These are phyloP conservation scores for Episyrphus balteatus DNA, from an alignment of 1,140 invertebrate genomes.

Conservation along the genomic window DNA sequence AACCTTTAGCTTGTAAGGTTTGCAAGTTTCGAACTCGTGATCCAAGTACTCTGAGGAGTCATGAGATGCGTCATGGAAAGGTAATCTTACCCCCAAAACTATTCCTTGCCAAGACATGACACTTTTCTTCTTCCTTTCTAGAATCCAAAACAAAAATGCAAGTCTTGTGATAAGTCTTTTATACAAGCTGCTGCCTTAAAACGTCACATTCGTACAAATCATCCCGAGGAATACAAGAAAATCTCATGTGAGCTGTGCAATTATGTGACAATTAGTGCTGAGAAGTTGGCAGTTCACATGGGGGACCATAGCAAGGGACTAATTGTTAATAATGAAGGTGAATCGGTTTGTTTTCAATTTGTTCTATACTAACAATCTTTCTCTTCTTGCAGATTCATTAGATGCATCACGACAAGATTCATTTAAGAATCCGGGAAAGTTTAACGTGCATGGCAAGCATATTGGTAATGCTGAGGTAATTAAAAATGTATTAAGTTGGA, in stretches of 20 bases:
- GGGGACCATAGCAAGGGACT: constrained; percentile 24
- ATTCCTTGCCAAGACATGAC: background rate
- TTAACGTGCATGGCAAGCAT: constrained; percentile 10
- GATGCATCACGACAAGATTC: constrained; percentile 11
- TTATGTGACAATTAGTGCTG: constrained; percentile 20
- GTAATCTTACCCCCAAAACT: background rate
- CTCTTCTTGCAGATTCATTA: constrained; percentile 13
- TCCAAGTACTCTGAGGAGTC: constrained; percentile 32
- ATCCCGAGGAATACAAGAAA: constrained; percentile 20
- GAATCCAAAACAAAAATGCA: constrained; percentile 13
- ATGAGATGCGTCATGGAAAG: constrained; percentile 23
- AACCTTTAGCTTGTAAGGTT: constrained; percentile 24
- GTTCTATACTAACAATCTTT: background rate
- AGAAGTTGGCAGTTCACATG: constrained; percentile 17
- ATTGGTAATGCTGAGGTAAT: constrained; percentile 12
- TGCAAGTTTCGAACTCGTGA: constrained; percentile 33
- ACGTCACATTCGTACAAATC: constrained; percentile 22
- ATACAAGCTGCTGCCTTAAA: constrained; percentile 23
- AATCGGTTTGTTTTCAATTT: background rate
- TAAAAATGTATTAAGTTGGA: background rate
- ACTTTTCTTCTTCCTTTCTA: background rate
- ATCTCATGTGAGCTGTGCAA: constrained; percentile 22
- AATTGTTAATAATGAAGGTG: constrained; percentile 17
- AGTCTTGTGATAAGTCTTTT: constrained; percentile 17
- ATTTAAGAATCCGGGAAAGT: constrained; percentile 17